A percentile compares a stretch with the other conserved stretches of the same genome.
Evolutionary conservation across 2,113 vertebrate genomes (phyloP).

Genomic region (Aviceda subcristata): DNA sequence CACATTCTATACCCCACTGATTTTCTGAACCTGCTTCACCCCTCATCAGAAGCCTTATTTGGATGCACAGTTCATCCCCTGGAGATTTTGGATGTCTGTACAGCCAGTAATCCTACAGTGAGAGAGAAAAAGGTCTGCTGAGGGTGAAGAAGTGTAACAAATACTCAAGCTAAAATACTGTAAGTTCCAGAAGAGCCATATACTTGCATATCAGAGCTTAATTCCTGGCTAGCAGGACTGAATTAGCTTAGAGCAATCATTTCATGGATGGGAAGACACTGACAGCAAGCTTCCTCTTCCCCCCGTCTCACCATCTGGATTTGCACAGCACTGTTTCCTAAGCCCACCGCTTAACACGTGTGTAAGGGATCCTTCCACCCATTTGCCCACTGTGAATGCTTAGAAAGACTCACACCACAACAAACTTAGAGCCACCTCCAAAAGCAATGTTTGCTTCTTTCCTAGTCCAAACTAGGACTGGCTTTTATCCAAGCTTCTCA

Average conservation of each 20-base stretch:
- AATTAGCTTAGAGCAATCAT: neutral
- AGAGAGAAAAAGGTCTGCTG: neutral
- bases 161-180: neutral
- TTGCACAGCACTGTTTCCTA: neutral
- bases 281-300: neutral
- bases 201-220: neutral
- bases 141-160: neutral
- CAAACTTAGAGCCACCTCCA: neutral
- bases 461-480: neutral
- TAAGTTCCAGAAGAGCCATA: neutral
- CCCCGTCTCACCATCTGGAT: neutral
- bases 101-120: neutral
- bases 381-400: neutral
- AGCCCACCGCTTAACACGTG: neutral
- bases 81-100: neutral
- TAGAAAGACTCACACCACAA: neutral
- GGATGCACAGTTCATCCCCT: neutral
- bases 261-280: neutral
- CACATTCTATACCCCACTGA: neutral
- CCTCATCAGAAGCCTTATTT: neutral
- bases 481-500: neutral
- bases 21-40: neutral
- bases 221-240: neutral
- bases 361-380: neutral
- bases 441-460: neutral